Percentiles rank a stretch among this genome's conserved stretches.
Evolutionary conservation across 2,797 vertebrate species (phyloP).

Genomic region (Centroberyx gerrardi): DNA sequence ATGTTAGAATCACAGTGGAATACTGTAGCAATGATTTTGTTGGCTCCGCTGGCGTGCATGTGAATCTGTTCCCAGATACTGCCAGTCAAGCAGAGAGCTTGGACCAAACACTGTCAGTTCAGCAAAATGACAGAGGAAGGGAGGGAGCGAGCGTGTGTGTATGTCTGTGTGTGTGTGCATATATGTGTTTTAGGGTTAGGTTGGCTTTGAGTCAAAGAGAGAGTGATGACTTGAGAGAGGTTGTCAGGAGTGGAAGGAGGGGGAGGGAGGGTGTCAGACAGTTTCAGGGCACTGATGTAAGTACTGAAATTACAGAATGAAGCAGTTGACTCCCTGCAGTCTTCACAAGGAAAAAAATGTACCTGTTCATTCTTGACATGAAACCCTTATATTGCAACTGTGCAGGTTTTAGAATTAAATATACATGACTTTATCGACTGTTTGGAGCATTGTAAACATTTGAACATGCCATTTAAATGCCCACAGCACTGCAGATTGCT

Average conservation of each 20-base stretch:
- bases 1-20: conserved; percentile 40
- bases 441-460: background rate
- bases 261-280: background rate
- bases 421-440: background rate
- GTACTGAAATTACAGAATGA: conserved; percentile 19
- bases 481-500: background rate
- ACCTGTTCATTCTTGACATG: conserved; percentile 3
- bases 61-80: conserved; percentile 56
- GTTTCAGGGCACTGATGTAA: conserved; percentile 29
- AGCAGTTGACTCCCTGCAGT: background rate
- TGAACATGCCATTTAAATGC: background rate
- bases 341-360: background rate
- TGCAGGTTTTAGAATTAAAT: background rate
- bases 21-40: conserved; percentile 56
- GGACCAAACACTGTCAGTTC: conserved; percentile 55
- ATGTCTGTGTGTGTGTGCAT: conserved; percentile 10
- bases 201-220: conserved; percentile 7
- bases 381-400: background rate
- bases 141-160: background rate
- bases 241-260: background rate
- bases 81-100: conserved; percentile 51
- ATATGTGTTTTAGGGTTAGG: conserved; percentile 12
- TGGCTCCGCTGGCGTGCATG: conserved; percentile 49
- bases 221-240: conserved; percentile 12
- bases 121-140: conserved; percentile 65